Conservation (phyloP, 2,797 vertebrate species). For the Hippoglossus hippoglossus region DNA sequence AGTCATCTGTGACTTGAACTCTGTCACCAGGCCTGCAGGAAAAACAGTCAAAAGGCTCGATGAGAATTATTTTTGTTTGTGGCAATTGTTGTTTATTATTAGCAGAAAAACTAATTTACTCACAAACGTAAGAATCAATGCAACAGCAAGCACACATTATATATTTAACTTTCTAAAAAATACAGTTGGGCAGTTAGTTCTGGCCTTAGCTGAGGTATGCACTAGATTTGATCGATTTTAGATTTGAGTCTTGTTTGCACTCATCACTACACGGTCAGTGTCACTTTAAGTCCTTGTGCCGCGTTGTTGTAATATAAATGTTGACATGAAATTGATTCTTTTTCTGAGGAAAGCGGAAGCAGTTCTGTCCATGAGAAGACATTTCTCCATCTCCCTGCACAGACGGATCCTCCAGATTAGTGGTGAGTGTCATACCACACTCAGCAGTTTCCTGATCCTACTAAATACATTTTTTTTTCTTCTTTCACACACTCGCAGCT, state of each 20-base stretch:
- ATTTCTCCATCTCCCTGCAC: background rate
- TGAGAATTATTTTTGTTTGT: background rate
- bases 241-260: too few relatives aligned
- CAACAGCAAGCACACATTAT: too few relatives aligned
- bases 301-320: background rate
- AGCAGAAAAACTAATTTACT: too few relatives aligned
- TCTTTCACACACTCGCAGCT: slow-evolving; percentile 50
- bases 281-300: background rate
- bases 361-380: background rate
- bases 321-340: background rate
- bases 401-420: slow-evolving; percentile 33
- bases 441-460: slow-evolving; percentile 56
- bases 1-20: slow-evolving; percentile 91
- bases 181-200: too few relatives aligned
- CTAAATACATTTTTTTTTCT: slow-evolving; percentile 36
- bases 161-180: too few relatives aligned
- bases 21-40: slow-evolving; percentile 88
- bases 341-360: background rate
- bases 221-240: too few relatives aligned
- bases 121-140: too few relatives aligned
- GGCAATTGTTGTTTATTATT: too few relatives aligned
- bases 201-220: too few relatives aligned
- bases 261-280: background rate
- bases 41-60: slow-evolving; percentile 12
- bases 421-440: slow-evolving; percentile 34